Evolutionary conservation across 2,797 vertebrate genomes (phyloP), one percentile per base, ranked within the genome.

Genomic region (Prunella strophiata): DNA sequence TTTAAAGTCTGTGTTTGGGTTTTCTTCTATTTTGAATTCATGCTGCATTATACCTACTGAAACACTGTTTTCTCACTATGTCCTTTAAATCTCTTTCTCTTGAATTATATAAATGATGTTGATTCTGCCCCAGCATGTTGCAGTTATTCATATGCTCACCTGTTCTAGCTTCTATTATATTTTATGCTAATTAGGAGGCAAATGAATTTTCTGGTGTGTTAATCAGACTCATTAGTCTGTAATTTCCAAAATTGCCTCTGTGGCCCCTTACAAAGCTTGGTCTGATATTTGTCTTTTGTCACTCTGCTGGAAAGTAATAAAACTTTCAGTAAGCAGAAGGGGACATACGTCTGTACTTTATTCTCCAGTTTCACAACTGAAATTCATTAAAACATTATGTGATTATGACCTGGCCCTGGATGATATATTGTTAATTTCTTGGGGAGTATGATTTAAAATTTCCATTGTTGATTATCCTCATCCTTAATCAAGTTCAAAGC

Each of bases 131-230:
- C 8, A 38, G 61, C 80, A 85, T 85, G 61, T 61, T 83, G 63
- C 47, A 85, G 45, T 80, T 83, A 83, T 92, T 94, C 81, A 71
- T 91, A 54, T 54, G 38, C 48, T 67, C 85, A 79, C 84, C 82
- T 93, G 93, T 85, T 89, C 61, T 82, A 83, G 4, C 66, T 83
- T 83, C 94, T 92, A 93, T 92, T 96, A 67, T 93, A 89, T 96
- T 95, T 95, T 96, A 92, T 96, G 89, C 45, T 96, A 96, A 96
- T 88, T 89, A 89, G 18, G 9, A 92, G 42, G 75, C 68, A 96
- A 94, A 96, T 87, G 36, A 89, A 93, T 95, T 95, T 96, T 93
- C 78, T 92, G 50, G 55, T 91, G 36, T 94, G 74, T 94, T 94
- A 95, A 95, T 95, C 59, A 59, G 78, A 76, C 84, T 92, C 87